Conservation (phyloP, 2,888 invertebrate genomes). For the Tribolium freemani region DNA sequence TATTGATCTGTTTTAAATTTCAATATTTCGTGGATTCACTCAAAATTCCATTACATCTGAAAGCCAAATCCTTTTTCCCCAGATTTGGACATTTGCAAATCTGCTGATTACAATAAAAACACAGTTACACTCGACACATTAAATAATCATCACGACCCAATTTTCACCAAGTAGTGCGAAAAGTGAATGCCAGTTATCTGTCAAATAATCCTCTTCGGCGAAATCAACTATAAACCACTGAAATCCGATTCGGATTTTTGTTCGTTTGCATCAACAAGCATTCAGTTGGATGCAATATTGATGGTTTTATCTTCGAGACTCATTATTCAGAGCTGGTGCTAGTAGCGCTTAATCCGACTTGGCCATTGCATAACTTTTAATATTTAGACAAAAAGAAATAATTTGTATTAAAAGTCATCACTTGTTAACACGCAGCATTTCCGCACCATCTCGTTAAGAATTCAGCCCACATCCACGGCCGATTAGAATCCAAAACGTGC, state of each 20-base stretch:
- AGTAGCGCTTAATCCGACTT: neutral
- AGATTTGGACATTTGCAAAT: neutral
- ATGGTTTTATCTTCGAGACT: too few relatives aligned
- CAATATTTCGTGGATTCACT: neutral
- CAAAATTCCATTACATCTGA: neutral
- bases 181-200: neutral
- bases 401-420: neutral
- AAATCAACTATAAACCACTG: neutral
- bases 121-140: neutral
- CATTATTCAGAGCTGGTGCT: too few relatives aligned
- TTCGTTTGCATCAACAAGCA: neutral
- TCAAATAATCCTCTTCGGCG: neutral
- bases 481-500: slow-evolving; percentile 23
- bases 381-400: neutral
- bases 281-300: neutral
- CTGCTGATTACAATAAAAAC: neutral
- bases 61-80: neutral
- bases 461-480: slow-evolving; percentile 14
- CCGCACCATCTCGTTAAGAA: slow-evolving; percentile 8
- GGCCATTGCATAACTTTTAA: neutral
- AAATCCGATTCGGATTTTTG: neutral
- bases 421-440: slow-evolving; percentile 17
- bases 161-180: neutral
- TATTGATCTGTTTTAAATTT: neutral
- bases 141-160: neutral